Evolutionary conservation across 2,113 vertebrate genomes (phyloP).

Genomic region (Salminus brasiliensis): DNA sequence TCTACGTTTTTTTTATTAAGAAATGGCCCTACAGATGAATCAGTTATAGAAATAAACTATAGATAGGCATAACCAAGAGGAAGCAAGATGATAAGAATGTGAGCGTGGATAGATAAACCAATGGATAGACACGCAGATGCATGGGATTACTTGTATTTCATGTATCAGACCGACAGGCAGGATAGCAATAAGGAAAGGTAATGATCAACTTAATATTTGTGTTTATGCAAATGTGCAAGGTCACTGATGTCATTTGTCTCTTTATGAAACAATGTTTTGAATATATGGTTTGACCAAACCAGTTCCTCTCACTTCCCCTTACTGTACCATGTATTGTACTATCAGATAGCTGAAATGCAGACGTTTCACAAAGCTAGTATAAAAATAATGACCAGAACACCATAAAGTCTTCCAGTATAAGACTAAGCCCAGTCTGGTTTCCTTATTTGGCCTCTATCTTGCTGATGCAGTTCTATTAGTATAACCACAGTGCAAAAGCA

Average conservation of each 20-base stretch:
- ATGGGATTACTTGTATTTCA: neutral
- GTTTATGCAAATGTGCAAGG: constrained; percentile 31
- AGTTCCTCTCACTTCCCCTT: constrained; percentile 26
- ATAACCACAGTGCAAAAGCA: neutral
- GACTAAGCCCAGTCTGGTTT: neutral
- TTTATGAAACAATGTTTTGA: constrained; percentile 33
- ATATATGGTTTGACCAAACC: neutral
- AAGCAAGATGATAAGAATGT: no score
- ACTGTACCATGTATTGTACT: neutral
- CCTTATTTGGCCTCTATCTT: neutral
- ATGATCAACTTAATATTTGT: neutral
- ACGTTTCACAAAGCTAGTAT: neutral
- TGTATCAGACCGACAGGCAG: neutral
- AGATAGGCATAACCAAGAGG: no score
- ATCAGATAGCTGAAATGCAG: neutral
- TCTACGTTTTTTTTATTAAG: no score
- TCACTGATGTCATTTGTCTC: neutral
- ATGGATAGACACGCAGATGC: neutral
- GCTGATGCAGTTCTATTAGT: neutral
- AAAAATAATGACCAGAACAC: neutral
- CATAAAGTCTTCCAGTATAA: neutral
- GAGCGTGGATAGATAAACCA: neutral
- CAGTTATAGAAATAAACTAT: no score
- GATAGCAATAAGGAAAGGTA: neutral
- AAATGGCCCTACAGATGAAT: no score